A percentile compares a stretch with the other conserved stretches of the same genome.
Conservation (phyloP, 2,113 vertebrate species). For the Osmerus mordax region DNA sequence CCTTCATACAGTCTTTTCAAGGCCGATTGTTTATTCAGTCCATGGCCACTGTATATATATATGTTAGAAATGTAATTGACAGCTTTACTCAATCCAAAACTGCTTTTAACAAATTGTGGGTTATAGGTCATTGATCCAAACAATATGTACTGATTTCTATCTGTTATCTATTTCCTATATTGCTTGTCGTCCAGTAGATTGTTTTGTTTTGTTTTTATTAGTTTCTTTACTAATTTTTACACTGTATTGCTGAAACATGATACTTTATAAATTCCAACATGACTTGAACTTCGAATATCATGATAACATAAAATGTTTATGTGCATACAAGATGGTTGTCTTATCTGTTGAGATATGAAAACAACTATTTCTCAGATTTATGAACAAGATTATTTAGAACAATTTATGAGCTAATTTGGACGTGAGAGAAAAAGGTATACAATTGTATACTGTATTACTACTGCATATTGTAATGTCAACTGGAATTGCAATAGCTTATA, state of each 20-base stretch:
- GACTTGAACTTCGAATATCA: conserved; percentile 31
- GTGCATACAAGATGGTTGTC: neutral
- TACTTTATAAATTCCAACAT: conserved; percentile 8
- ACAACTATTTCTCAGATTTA: neutral
- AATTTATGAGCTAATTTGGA: no score
- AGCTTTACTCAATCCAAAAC: neutral
- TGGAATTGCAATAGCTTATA: neutral
- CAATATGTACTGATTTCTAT: neutral
- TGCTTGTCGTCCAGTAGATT: neutral
- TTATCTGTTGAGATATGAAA: no score
- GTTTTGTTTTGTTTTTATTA: neutral
- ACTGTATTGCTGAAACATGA: neutral
- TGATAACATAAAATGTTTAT: conserved; percentile 5
- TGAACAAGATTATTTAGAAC: no score
- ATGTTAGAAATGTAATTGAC: neutral
- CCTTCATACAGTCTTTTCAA: neutral
- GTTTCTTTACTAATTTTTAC: neutral
- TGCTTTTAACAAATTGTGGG: neutral
- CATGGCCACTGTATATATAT: neutral
- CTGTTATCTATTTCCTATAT: no score
- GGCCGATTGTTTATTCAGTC: neutral
- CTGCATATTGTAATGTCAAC: neutral
- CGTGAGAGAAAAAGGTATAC: neutral
- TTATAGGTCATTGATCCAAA: neutral
- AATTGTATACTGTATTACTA: conserved; percentile 8